A percentile compares a stretch with the other conserved stretches of the same genome.
Conservation (phyloP, 2,113 vertebrate genomes). For the Clinocottus analis region DNA sequence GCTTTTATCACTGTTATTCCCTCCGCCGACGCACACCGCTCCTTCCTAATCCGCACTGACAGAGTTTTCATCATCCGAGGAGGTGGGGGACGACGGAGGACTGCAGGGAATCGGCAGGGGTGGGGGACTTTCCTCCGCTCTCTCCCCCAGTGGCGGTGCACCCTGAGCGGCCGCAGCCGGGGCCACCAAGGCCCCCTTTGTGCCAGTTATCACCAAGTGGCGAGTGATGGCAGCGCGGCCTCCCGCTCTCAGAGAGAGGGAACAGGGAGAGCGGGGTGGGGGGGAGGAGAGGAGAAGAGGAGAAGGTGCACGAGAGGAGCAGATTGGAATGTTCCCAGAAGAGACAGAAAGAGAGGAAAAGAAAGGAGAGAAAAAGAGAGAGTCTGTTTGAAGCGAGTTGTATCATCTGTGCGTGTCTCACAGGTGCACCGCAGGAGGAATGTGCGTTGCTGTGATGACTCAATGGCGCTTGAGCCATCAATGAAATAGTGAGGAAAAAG, state of each 20-base stretch:
- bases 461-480: slow-evolving; percentile 57
- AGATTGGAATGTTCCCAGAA: slow-evolving; percentile 79
- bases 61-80: slow-evolving; percentile 78
- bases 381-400: slow-evolving; percentile 59
- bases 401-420: slow-evolving; percentile 58
- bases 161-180: slow-evolving; percentile 46
- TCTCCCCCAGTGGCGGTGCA: slow-evolving; percentile 61
- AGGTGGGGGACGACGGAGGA: slow-evolving; percentile 64
- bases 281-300: slow-evolving; percentile 51
- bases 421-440: slow-evolving; percentile 74
- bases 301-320: slow-evolving; percentile 67
- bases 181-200: slow-evolving; percentile 82
- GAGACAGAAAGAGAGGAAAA: slow-evolving; percentile 59
- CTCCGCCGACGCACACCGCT: slow-evolving; percentile 51
- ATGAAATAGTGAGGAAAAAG: slow-evolving; percentile 39
- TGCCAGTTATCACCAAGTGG: slow-evolving; percentile 80
- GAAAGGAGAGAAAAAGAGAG: slow-evolving; percentile 40
- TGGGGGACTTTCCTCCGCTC: slow-evolving; percentile 70
- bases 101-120: slow-evolving; percentile 45
- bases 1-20: slow-evolving; percentile 67
- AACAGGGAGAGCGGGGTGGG: slow-evolving; percentile 24
- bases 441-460: slow-evolving; percentile 70
- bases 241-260: slow-evolving; percentile 70
- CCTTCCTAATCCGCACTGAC: slow-evolving; percentile 81
- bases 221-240: slow-evolving; percentile 77